phyloP scores from a whole-genome alignment of 2,797 vertebrate genomes.

The Myotis vivesi region DNA sequence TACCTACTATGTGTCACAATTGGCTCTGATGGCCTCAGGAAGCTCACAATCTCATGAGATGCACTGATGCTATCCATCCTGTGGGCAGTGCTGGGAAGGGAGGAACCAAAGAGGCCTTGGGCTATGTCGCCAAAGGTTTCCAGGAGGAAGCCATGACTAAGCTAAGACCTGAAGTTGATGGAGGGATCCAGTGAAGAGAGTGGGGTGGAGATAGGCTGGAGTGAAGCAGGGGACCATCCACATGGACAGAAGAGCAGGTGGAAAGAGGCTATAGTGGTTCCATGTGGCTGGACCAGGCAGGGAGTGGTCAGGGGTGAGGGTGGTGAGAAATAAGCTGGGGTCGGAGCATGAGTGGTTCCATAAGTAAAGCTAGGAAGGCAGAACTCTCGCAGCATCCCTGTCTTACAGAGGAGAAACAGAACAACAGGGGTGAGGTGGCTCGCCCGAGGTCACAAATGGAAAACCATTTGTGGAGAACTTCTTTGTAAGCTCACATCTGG shows the following conservation, averaged over 20 bases:
- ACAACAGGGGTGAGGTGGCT: not conserved
- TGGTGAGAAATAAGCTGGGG: not conserved
- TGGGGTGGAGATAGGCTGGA: too few relatives aligned
- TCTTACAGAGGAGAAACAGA: not conserved
- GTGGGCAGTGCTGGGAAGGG: not conserved
- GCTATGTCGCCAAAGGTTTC: not conserved
- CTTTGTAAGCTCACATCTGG: not conserved
- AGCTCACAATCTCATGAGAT: not conserved
- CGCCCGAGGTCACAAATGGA: not conserved
- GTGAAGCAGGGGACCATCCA: not conserved
- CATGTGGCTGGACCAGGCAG: not conserved
- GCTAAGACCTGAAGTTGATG: not conserved
- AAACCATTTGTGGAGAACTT: not conserved
- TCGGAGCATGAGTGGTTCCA: not conserved
- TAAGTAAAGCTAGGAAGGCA: not conserved
- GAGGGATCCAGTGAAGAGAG: not conserved
- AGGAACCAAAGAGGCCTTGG: not conserved
- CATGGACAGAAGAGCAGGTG: not conserved
- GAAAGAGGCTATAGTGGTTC: not conserved
- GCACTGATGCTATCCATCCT: fast-evolving
- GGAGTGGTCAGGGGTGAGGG: not conserved
- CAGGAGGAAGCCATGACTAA: not conserved
- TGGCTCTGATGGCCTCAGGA: not conserved
- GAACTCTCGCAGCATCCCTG: not conserved
- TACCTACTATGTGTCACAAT: not conserved